Percentiles rank a stretch among this genome's conserved stretches.
These are phyloP conservation scores for Drosophila monieri DNA, from an alignment of 2,888 invertebrate species.

Conservation along the genomic window DNA sequence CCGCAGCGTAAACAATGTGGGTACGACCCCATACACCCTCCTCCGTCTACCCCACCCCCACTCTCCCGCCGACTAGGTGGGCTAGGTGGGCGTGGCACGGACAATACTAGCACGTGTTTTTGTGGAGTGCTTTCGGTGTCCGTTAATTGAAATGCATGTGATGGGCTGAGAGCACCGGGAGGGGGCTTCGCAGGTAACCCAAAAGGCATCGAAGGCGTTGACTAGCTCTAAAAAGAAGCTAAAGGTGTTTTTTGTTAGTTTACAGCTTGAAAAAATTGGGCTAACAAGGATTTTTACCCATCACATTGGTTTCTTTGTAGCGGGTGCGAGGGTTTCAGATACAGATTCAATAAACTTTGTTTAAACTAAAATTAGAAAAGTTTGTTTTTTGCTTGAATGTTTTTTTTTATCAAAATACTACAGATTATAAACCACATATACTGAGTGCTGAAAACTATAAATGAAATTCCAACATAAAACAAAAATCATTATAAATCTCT, in stretches of 20 bases:
- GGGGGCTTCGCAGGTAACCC: constrained; percentile 1
- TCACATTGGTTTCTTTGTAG: not conserved
- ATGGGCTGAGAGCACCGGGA: constrained; percentile 29
- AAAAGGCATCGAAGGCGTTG: constrained; percentile 39
- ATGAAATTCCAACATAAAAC: not conserved
- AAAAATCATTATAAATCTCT: too few relatives aligned
- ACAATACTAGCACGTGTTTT: constrained; percentile 67
- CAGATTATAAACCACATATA: too few relatives aligned
- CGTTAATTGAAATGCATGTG: constrained; percentile 79
- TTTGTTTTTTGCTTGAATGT: not conserved
- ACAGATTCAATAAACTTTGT: not conserved
- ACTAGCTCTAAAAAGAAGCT: constrained; percentile 32
- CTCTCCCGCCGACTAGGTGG: not conserved
- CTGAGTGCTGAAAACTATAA: too few relatives aligned
- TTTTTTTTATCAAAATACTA: too few relatives aligned
- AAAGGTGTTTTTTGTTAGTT: constrained; percentile 29
- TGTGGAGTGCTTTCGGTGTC: constrained; percentile 72
- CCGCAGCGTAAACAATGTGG: constrained; percentile 75
- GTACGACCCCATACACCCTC: constrained; percentile 36
- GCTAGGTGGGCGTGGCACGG: constrained; percentile 35
- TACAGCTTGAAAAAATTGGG: not conserved
- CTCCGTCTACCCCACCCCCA: not conserved
- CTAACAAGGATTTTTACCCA: constrained; percentile 1
- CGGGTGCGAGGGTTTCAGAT: not conserved
- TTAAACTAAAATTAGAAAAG: not conserved